Evolutionary conservation across 2,888 invertebrate species (phyloP), one percentile per base, ranked within the genome.

Genomic region (Melitaea athalia): DNA sequence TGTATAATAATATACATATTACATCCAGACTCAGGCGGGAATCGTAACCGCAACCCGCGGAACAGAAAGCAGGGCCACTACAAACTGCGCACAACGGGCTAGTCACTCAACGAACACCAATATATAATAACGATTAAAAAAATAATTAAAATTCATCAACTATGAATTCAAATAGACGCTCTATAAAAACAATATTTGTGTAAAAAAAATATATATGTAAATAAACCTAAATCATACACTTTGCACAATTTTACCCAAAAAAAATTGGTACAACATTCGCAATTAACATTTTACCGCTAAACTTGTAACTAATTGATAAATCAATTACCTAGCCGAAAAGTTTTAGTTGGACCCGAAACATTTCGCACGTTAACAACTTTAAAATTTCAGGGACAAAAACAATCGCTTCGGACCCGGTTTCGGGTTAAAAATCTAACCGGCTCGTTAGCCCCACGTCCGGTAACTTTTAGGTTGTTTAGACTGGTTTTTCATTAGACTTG

Each of bases 391-490:
- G 59, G 71, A 75, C 74, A 76, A 77, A 77, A 77, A 75, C 75
- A 72, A 69, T 71, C 33, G 38, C 38, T 42, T 52, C 66, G 14
- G 42, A 31, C 49, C 59, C 53, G 59, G 43, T 45, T 50, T 57
- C 50, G 71, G 66, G 66, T 63, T 67, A 75, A 77, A 75, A 75
- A 73, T 73, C 70, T 74, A 70, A 67, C 67, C 69, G 74, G 66
- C 74, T 77, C 74, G 77, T 75, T 77, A 77, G 65, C 64, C 71
- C 55, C 67, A 64, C 69, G 72, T 69, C 67, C 66, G 61, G 64
- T 57, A 67, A 68, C 63, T 73, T 74, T 68, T 47, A 53, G 67
- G 62, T 63, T 38, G 11, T 42, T 57, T 42, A 57, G 15, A 7
- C 42, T 10, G 5, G 11, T 6, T 10, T 1, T 10, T 15, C 57